phyloP scores from a whole-genome alignment of 2,888 invertebrate genomes.

The Amphipyra tragopoginis region DNA sequence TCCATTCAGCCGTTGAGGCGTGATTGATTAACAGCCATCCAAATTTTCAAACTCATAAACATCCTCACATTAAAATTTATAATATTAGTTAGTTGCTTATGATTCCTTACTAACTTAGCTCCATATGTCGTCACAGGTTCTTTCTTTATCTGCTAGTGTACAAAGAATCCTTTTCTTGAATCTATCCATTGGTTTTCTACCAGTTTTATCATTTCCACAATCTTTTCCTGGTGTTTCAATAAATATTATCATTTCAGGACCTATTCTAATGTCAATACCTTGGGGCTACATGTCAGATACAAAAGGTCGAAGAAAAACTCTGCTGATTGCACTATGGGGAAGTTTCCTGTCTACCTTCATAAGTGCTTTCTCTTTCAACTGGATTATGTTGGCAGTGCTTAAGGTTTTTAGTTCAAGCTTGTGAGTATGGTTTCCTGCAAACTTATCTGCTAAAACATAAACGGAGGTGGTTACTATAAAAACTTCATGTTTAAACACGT shows the following conservation, averaged over 20 bases:
- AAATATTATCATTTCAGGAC: conserved; percentile 55
- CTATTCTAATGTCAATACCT: conserved; percentile 69
- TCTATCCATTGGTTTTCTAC: neutral
- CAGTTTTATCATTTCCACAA: conserved; percentile 9
- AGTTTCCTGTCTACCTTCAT: conserved; percentile 61
- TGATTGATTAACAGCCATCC: too few relatives aligned
- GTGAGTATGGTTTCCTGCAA: conserved; percentile 57
- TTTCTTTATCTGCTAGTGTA: too few relatives aligned
- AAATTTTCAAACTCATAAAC: too few relatives aligned
- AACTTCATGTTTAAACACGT: neutral
- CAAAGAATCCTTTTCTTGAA: too few relatives aligned
- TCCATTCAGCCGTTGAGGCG: too few relatives aligned
- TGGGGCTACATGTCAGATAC: conserved; percentile 77
- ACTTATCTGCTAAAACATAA: too few relatives aligned
- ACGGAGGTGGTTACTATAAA: too few relatives aligned
- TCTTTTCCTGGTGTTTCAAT: too few relatives aligned
- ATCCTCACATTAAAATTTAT: too few relatives aligned
- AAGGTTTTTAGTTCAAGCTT: conserved; percentile 67
- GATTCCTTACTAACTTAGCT: too few relatives aligned
- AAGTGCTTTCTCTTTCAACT: conserved; percentile 69
- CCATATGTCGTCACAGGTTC: too few relatives aligned
- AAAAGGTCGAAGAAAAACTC: conserved; percentile 62
- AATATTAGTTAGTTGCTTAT: too few relatives aligned
- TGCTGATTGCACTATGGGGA: conserved; percentile 62
- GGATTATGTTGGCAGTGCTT: conserved; percentile 66